Evolutionary conservation across 2,113 vertebrate species (phyloP).

Genomic region (Notothenia rossii): DNA sequence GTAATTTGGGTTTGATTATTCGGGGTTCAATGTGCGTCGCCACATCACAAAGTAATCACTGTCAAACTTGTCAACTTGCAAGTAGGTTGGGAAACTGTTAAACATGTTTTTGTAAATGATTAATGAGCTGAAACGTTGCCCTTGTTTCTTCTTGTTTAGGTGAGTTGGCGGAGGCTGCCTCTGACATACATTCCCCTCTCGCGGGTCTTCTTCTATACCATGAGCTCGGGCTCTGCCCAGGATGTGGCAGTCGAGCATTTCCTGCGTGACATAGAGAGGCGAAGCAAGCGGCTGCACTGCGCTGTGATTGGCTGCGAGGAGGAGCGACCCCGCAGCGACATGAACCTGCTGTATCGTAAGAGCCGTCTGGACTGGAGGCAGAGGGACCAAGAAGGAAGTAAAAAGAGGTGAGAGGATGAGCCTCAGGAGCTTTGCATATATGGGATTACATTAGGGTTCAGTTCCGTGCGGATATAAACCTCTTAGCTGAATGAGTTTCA

Average conservation of each 20-base stretch:
- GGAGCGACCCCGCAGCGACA: constrained; percentile 82
- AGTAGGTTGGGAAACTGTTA: constrained; percentile 32
- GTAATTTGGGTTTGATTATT: constrained; percentile 40
- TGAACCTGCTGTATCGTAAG: constrained; percentile 88
- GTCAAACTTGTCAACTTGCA: constrained; percentile 44
- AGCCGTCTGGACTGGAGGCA: constrained; percentile 88
- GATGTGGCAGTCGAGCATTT: constrained; percentile 89
- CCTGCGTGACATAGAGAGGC: constrained; percentile 89
- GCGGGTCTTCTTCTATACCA: constrained; percentile 83
- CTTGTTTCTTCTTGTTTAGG: constrained; percentile 68
- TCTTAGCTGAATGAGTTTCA: constrained; percentile 60
- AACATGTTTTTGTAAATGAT: constrained; percentile 46
- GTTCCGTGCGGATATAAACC: constrained; percentile 56
- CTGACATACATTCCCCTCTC: constrained; percentile 54
- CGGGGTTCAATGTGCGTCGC: constrained; percentile 38
- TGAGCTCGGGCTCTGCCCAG: constrained; percentile 89
- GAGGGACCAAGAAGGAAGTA: constrained; percentile 83
- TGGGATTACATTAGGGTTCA: constrained; percentile 57
- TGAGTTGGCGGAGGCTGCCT: constrained; percentile 67
- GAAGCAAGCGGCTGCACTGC: constrained; percentile 86
- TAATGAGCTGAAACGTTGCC: constrained; percentile 46
- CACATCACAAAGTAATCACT: constrained; percentile 41
- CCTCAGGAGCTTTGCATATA: constrained; percentile 42
- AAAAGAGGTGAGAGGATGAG: constrained; percentile 82
- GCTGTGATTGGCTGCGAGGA: constrained; percentile 86